Evolutionary conservation across 2,888 invertebrate genomes (phyloP), one percentile per base, ranked within the genome.

Genomic region (Agrilus mali): DNA sequence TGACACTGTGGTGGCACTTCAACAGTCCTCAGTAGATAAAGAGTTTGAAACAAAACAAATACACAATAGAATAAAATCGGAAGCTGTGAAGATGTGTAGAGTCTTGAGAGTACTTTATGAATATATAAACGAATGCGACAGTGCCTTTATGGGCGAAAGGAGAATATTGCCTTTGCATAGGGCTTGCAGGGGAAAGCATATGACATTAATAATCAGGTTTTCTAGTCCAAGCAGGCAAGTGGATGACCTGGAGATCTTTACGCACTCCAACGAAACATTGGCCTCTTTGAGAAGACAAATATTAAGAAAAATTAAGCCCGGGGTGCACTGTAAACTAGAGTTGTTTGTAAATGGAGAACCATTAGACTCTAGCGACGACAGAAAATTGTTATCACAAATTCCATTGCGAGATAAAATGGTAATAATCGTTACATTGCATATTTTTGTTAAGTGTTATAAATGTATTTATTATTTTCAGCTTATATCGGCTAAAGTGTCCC

Each of bases 51-150:
- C 63, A 38, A 65, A 67, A 46, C 65, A 68, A 56, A 57, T 65
- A 20, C 66, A 66, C 49, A 61, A 59, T 49, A 67, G 75, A 49
- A 72, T 82, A 43, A 66, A 71, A 55, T 69, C 74, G 44, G 87
- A 87, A 64, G 82, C 85, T 6, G 78, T 82, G 47, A 80, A 87
- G 66, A 90, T 95, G 84, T 89, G 89, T 66, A 80, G 95, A 53
- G 86, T 96, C 43, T 78, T 96, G 67, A 86, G 89, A 68, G 93
- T 95, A 59, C 75, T 96, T 59, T 86, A 89, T 64, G 95, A 95
- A 70, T 96, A 96, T 65, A 81, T 96, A 49, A 86, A 85, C 57
- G 94, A 95, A 70, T 95, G 94, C 71, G 95, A 95, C 73, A 80
- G 81, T 55, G 80, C 82, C 51, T 90, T 84, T 68, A 77, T 82